Evolutionary conservation across 2,888 invertebrate species (phyloP).

Genomic region (Charanyca ferruginea): DNA sequence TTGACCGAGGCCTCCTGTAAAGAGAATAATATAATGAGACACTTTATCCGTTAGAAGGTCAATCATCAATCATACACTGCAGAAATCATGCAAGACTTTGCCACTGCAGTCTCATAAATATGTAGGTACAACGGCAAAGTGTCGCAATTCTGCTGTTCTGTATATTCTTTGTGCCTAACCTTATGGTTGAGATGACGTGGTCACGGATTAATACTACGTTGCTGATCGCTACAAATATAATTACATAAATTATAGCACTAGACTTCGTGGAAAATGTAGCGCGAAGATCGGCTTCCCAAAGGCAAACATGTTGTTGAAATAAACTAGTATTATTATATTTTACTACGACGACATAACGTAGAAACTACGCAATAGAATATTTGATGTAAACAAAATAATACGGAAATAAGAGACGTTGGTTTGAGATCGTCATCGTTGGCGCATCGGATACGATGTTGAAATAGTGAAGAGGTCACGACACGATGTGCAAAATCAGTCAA

Average conservation of each 20-base stretch:
- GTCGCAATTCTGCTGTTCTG: no score
- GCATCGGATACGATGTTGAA: background rate
- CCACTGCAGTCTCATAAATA: no score
- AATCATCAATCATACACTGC: background rate
- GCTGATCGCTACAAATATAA: no score
- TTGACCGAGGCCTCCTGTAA: conserved; percentile 95
- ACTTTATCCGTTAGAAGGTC: background rate
- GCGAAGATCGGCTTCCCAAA: conserved; percentile 8
- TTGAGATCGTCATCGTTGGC: background rate
- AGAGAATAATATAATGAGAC: conserved; percentile 8
- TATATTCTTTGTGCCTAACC: no score
- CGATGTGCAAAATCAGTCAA: background rate
- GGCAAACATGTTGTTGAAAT: conserved; percentile 58
- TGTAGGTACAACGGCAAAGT: no score
- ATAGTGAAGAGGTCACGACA: background rate
- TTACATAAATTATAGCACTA: conserved; percentile 1
- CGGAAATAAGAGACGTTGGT: conserved; percentile 31
- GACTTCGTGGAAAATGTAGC: conserved; percentile 2
- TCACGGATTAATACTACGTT: background rate
- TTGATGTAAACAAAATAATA: conserved; percentile 40
- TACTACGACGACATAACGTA: conserved; percentile 30
- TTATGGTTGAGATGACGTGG: no score
- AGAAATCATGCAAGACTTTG: background rate
- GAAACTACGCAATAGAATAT: conserved; percentile 39
- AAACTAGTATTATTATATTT: background rate